phyloP scores from a whole-genome alignment of 2,797 vertebrate species.

The Staurois parvus region DNA sequence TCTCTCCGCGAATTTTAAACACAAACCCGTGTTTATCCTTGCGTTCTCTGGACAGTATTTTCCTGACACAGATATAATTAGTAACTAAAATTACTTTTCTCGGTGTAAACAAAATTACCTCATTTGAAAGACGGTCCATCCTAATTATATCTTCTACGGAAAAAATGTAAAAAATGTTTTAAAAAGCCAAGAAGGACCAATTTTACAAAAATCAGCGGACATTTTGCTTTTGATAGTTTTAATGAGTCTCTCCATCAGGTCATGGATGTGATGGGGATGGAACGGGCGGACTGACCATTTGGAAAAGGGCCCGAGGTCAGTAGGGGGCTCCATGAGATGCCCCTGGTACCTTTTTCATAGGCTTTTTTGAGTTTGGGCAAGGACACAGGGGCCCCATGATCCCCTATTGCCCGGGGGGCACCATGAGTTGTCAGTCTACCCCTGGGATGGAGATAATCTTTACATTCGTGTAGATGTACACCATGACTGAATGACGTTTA shows the following conservation, averaged over 20 bases:
- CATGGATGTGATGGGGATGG: not conserved
- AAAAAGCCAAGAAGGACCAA: not conserved
- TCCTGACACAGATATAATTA: constrained; percentile 50
- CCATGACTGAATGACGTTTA: no score
- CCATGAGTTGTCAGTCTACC: no score
- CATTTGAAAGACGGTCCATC: not conserved
- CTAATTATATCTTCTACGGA: not conserved
- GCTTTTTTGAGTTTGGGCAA: no score
- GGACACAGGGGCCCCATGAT: no score
- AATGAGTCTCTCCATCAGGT: not conserved
- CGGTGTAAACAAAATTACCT: constrained; percentile 44
- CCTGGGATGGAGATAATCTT: no score
- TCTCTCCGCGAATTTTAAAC: constrained; percentile 15
- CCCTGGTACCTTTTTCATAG: no score
- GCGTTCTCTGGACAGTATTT: not conserved
- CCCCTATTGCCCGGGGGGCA: no score
- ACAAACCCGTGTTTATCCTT: constrained; percentile 32
- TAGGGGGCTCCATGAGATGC: no score
- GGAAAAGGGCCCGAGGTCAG: no score
- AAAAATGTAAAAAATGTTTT: constrained; percentile 2
- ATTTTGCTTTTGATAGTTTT: not conserved
- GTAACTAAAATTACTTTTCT: constrained; percentile 22
- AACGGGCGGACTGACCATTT: no score
- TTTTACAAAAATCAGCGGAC: not conserved
- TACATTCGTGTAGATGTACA: no score